A percentile compares a stretch with the other conserved stretches of the same genome.
phyloP scores from a whole-genome alignment of 2,888 invertebrate species.

The Dryobotodes eremita region DNA sequence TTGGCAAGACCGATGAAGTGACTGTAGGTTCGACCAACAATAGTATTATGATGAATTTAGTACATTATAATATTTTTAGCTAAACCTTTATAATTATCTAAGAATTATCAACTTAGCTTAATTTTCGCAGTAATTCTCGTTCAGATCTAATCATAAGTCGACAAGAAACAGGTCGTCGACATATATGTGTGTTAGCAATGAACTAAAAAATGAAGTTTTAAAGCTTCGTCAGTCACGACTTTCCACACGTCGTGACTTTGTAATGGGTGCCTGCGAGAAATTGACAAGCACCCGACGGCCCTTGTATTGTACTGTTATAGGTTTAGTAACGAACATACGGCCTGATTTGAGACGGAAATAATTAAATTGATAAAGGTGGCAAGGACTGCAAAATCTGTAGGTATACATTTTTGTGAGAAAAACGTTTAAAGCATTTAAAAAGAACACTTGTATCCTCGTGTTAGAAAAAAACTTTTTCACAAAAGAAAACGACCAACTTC shows the following conservation, averaged over 20 bases:
- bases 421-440: background rate
- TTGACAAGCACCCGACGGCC: conserved; percentile 55
- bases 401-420: too few relatives aligned
- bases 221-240: conserved; percentile 62
- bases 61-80: too few relatives aligned
- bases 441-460: background rate
- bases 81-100: too few relatives aligned
- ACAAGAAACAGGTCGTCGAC: conserved; percentile 43
- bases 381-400: background rate
- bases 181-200: conserved; percentile 45
- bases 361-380: background rate
- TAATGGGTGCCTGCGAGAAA: conserved; percentile 56
- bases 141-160: conserved; percentile 37
- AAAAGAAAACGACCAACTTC: too few relatives aligned
- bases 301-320: conserved; percentile 49
- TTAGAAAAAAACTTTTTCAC: too few relatives aligned
- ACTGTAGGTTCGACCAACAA: too few relatives aligned
- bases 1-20: too few relatives aligned
- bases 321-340: conserved; percentile 11
- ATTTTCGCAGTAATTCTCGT: conserved; percentile 8
- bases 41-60: too few relatives aligned
- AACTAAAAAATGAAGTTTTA: conserved; percentile 55
- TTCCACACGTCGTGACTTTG: conserved; percentile 60
- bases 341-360: conserved; percentile 26
- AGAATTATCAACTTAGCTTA: too few relatives aligned